Base-by-base conservation (phyloP, 2,113 vertebrate species). In the Malurus melanocephalus region DNA sequence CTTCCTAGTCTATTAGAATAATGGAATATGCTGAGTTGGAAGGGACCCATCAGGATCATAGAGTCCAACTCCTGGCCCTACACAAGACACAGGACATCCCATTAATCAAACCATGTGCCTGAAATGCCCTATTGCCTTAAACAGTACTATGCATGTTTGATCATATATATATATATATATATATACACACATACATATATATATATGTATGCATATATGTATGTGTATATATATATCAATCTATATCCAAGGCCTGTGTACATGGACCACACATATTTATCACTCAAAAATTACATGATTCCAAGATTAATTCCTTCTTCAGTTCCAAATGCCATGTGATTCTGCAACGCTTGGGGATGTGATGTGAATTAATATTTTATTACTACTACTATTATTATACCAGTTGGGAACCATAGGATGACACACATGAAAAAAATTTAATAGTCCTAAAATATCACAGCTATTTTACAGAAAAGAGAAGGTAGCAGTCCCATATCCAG, bases 21-120 rank as follows among this genome's bases (percentile, higher is more conserved):
- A 13, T 6, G 51, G 45, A 73, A 28, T 10, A 45, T 28, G 38
- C 32, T 20, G 27, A 73, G 67, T 16, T 52, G 38, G 85, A 65
- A 57, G 8, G 4, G 15, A 65, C 3, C 2, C 19, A n/a, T 19
- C 18, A 57, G n/a, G 53, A 59, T 20, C 10, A 17, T n/a, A 0
- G 1, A 59, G 38, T 57, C 32, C 32, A 57, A 5, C 27, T 87
- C 27, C 18, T 65, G 35, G 35, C 14, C 32, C 30, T 57, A 27
- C 22, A 57, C 14, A 55, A 40, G 38, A 69, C 55, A 69, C 24
- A 60, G 48, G 23, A 86, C 30, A 55, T 8, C 7, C 51, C 59
- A 65, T 28, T 8, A 87, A 80, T 57, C 32, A n/a, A 42, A 46
- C 6, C 10, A 19, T 45, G 38, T 38, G 27, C 45, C 51, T 38